A percentile compares a stretch with the other conserved stretches of the same genome.
Evolutionary conservation across 2,797 vertebrate species (phyloP).

Genomic region (Acipenser oxyrinchus): DNA sequence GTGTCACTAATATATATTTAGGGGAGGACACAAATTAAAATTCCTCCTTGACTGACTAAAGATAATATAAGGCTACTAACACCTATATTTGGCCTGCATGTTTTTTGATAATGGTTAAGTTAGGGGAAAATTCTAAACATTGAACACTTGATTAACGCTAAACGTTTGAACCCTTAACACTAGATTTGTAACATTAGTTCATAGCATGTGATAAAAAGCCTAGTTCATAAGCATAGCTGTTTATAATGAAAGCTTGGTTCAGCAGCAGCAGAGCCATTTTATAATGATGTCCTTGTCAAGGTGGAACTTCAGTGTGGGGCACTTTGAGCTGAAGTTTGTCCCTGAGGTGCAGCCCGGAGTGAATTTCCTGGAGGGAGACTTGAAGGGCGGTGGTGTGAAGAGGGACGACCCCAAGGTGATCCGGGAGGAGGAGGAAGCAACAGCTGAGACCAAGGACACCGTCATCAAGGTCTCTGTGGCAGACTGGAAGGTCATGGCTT

Average conservation of each 20-base stretch:
- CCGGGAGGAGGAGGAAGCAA: conserved; percentile 67
- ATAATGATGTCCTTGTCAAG: conserved; percentile 43
- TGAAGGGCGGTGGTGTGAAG: conserved; percentile 46
- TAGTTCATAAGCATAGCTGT: too few relatives aligned
- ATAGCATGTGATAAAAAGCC: not conserved
- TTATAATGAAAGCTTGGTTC: too few relatives aligned
- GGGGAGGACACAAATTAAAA: too few relatives aligned
- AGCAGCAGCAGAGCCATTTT: too few relatives aligned
- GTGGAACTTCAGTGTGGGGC: conserved; percentile 99
- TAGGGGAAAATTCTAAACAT: too few relatives aligned
- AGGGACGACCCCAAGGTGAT: conserved; percentile 71
- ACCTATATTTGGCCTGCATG: too few relatives aligned
- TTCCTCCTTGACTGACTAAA: too few relatives aligned
- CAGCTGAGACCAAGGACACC: conserved; percentile 66
- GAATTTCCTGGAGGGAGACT: conserved; percentile 78
- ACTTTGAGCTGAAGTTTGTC: conserved; percentile 86
- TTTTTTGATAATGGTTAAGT: too few relatives aligned
- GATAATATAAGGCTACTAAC: too few relatives aligned
- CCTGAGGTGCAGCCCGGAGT: conserved; percentile 72
- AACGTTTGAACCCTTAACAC: too few relatives aligned
- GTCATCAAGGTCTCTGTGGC: conserved; percentile 93
- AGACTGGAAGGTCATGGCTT: conserved; percentile 96
- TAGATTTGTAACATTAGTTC: too few relatives aligned
- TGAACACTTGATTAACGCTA: too few relatives aligned
- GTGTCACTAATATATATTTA: not conserved